Percentiles rank a stretch among this genome's conserved stretches.
phyloP scores from a whole-genome alignment of 2,113 vertebrate genomes.

The Manacus vitellinus region DNA sequence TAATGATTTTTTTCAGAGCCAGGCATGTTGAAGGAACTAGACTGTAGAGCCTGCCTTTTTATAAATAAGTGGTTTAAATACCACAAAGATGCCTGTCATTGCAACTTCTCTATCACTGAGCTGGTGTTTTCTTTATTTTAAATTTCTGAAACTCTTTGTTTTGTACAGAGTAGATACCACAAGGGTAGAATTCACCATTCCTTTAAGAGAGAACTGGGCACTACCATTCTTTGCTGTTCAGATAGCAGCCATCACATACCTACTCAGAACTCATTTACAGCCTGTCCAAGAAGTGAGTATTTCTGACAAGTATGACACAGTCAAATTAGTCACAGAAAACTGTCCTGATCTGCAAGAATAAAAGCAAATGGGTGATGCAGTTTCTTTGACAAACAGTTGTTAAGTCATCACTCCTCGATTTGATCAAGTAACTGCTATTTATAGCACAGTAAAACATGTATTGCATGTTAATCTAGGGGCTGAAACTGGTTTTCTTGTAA shows the following conservation, averaged over 20 bases:
- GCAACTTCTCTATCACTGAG: not conserved
- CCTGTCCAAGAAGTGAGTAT: conserved; percentile 81
- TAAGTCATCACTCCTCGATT: not conserved
- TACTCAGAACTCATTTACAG: conserved; percentile 83
- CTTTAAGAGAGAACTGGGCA: conserved; percentile 97
- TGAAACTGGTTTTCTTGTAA: not conserved
- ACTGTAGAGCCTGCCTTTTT: not conserved
- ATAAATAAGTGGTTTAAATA: not conserved
- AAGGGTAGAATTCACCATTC: conserved; percentile 96
- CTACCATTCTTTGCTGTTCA: conserved; percentile 94
- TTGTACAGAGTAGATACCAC: conserved; percentile 91
- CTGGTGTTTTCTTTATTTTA: not conserved
- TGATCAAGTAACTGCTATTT: not conserved
- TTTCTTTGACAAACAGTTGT: not conserved
- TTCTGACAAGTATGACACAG: not conserved
- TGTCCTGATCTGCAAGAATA: not conserved
- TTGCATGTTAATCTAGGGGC: not conserved
- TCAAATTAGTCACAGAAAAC: not conserved
- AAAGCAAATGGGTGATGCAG: not conserved
- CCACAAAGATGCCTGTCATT: not conserved
- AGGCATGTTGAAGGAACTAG: not conserved
- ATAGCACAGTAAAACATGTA: not conserved
- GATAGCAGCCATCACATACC: conserved; percentile 88
- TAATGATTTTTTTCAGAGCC: not conserved
- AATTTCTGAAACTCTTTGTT: not conserved